phyloP scores from a whole-genome alignment of 2,113 vertebrate genomes.

The Clinocottus analis region DNA sequence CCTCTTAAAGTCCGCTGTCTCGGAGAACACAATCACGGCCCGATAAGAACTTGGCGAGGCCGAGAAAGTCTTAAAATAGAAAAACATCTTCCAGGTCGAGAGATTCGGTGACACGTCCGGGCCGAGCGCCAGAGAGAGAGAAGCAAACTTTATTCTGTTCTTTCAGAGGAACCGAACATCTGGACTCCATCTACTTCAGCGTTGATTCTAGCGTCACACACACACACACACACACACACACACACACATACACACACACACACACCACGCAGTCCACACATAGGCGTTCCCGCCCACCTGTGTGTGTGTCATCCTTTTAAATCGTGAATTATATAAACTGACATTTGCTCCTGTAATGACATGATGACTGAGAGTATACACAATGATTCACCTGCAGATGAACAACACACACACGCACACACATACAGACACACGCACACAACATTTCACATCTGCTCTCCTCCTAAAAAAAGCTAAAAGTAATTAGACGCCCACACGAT shows the following conservation, averaged over 20 bases:
- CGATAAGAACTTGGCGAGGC: constrained; percentile 54
- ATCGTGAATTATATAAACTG: constrained; percentile 30
- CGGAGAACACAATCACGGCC: constrained; percentile 47
- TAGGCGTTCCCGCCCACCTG: constrained; percentile 22
- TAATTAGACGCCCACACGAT: constrained; percentile 46
- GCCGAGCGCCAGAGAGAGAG: too few species aligned
- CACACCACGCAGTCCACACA: not conserved
- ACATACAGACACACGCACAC: not conserved
- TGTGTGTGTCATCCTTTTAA: not conserved
- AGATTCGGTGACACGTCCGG: constrained; percentile 4
- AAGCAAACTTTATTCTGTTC: too few species aligned
- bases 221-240: constrained; percentile 12
- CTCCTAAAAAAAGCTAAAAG: constrained; percentile 32
- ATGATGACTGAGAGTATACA: constrained; percentile 48
- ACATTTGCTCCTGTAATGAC: constrained; percentile 6
- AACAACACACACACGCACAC: constrained; percentile 20
- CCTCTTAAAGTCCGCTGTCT: constrained; percentile 31
- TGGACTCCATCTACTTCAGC: not conserved
- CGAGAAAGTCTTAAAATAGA: constrained; percentile 45
- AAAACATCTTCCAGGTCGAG: constrained; percentile 11
- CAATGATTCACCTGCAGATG: constrained; percentile 54
- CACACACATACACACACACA: constrained; percentile 1
- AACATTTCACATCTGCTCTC: constrained; percentile 29
- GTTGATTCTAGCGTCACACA: constrained; percentile 33
- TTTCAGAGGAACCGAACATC: not conserved